Percentiles rank a stretch among this genome's conserved stretches.
These are phyloP conservation scores for Ascaphus truei DNA, from an alignment of 2,113 vertebrate species.

Conservation along the genomic window DNA sequence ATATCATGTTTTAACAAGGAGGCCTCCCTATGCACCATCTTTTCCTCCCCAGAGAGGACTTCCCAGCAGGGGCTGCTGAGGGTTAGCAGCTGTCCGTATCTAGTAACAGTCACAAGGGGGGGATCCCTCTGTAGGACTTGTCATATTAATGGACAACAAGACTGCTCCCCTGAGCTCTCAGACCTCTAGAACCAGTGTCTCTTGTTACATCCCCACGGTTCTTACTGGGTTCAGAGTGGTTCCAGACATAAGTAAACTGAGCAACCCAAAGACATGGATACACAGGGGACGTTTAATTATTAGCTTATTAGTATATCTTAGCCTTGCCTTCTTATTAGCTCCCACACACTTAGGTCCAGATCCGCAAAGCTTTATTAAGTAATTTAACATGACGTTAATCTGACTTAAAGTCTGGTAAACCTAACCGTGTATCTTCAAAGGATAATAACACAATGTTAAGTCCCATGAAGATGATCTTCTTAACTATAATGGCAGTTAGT, in stretches of 20 bases:
- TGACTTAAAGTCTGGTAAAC: no score
- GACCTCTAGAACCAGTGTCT: neutral
- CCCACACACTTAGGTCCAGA: no score
- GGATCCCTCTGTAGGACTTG: slow-evolving; percentile 13
- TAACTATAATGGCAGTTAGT: no score
- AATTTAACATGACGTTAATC: no score
- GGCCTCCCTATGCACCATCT: slow-evolving; percentile 46
- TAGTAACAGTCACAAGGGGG: slow-evolving; percentile 33
- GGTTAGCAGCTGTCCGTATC: slow-evolving; percentile 52
- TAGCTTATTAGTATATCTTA: no score
- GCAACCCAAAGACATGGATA: no score
- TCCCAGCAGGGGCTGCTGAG: slow-evolving; percentile 28
- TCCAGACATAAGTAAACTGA: slow-evolving; percentile 1
- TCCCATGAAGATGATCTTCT: no score
- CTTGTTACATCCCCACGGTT: neutral
- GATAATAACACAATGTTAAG: no score
- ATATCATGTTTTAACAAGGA: slow-evolving; percentile 69
- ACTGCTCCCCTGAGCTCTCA: slow-evolving; percentile 37
- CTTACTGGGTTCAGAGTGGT: neutral
- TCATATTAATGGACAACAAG: slow-evolving; percentile 16
- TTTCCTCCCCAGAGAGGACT: slow-evolving; percentile 37
- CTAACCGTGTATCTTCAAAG: no score
- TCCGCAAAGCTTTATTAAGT: no score
- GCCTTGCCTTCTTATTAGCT: no score
- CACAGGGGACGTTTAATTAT: no score